Conservation (phyloP, 2,113 vertebrate genomes). For the Varanus salvator region DNA sequence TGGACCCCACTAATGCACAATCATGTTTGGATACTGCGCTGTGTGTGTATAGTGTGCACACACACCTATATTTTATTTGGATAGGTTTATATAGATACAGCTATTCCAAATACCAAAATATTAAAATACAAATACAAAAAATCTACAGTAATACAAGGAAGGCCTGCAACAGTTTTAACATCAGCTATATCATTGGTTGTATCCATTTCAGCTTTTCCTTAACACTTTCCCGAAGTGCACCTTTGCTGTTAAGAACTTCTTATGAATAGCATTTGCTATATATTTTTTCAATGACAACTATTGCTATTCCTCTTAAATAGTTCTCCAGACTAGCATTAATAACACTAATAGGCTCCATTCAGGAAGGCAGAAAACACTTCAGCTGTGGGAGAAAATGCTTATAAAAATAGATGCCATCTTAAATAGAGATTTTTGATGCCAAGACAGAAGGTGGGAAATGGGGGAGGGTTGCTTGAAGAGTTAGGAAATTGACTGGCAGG, state of each 20-base stretch:
- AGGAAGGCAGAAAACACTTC: slow-evolving; percentile 14
- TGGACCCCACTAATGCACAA: too few relatives aligned
- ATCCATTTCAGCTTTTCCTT: slow-evolving; percentile 24
- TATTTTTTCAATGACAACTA: slow-evolving; percentile 9
- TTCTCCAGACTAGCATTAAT: slow-evolving; percentile 29
- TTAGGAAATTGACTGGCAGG: background rate
- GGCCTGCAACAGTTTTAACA: background rate
- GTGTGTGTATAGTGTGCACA: too few relatives aligned
- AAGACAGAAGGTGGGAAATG: background rate
- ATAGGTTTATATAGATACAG: too few relatives aligned
- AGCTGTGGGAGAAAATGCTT: slow-evolving; percentile 12
- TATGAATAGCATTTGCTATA: background rate
- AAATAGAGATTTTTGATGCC: slow-evolving; percentile 19
- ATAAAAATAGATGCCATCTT: background rate
- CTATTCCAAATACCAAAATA: background rate
- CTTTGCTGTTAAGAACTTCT: slow-evolving; percentile 7
- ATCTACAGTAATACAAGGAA: background rate
- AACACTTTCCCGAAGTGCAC: background rate
- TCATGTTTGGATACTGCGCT: too few relatives aligned
- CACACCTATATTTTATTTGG: too few relatives aligned
- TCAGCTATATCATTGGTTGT: background rate
- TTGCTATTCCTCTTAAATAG: background rate
- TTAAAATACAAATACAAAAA: background rate
- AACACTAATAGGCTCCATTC: background rate
- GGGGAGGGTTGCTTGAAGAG: background rate